Percentiles rank a stretch among this genome's conserved stretches.
Evolutionary conservation across 2,797 vertebrate genomes (phyloP).

Genomic region (Neopelma chrysocephalum): DNA sequence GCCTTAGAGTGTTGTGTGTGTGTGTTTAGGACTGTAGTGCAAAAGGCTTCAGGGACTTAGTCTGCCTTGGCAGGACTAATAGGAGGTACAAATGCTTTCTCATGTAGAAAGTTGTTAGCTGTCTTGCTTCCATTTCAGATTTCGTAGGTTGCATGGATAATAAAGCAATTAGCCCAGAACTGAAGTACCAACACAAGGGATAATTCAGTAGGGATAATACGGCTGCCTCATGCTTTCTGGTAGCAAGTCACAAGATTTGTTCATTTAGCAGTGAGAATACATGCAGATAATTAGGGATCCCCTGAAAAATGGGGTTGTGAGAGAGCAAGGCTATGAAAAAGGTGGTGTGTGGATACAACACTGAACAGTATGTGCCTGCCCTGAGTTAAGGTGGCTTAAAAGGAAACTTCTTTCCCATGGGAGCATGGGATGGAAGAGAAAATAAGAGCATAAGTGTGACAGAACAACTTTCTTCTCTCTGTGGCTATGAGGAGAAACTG

Average conservation of each 20-base stretch:
- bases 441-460: neutral
- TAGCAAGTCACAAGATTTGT: neutral
- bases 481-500: neutral
- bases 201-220: neutral
- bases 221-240: neutral
- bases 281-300: accelerated
- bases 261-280: neutral
- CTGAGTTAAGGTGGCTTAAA: neutral
- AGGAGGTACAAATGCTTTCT: accelerated
- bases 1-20: neutral
- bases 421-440: neutral
- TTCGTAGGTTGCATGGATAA: neutral
- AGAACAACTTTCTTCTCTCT: neutral
- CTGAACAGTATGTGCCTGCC: neutral
- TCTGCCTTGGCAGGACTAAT: neutral
- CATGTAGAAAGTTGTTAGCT: neutral
- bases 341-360: neutral
- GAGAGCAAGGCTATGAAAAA: neutral
- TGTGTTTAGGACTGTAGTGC: neutral
- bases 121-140: neutral
- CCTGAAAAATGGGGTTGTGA: neutral
- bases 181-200: accelerated
- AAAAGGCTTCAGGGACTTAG: neutral
- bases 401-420: neutral
- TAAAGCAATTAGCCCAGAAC: neutral